phyloP scores from a whole-genome alignment of 1,140 invertebrate genomes.

The Nixonia krombeini region DNA sequence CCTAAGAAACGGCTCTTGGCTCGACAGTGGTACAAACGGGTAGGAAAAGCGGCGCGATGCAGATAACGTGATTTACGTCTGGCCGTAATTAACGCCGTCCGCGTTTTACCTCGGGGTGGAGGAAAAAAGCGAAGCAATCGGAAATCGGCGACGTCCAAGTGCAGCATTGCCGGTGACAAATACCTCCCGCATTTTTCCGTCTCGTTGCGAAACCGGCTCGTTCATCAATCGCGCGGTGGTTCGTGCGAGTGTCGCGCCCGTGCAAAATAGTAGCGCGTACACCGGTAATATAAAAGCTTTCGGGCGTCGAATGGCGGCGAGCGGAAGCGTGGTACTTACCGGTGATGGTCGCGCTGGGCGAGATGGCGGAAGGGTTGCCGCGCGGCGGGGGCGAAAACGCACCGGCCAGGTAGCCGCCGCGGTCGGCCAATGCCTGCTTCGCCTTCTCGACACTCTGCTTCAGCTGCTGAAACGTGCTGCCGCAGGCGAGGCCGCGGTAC shows the following conservation, averaged over 20 bases:
- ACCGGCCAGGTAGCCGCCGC: slow-evolving; percentile 68
- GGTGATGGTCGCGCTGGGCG: slow-evolving; percentile 63
- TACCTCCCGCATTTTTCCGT: slow-evolving; percentile 39
- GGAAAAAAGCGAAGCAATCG: slow-evolving; percentile 57
- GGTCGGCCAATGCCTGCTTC: slow-evolving; percentile 82
- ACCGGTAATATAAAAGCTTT: too few species aligned
- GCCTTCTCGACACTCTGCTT: slow-evolving; percentile 92
- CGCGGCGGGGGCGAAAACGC: slow-evolving; percentile 69
- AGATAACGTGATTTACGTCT: slow-evolving; percentile 64
- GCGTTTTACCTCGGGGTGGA: not conserved
- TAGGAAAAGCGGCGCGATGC: slow-evolving; percentile 22
- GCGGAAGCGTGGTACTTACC: slow-evolving; percentile 54
- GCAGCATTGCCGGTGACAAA: slow-evolving; percentile 28
- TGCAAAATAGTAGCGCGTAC: too few species aligned
- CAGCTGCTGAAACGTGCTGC: slow-evolving; percentile 85
- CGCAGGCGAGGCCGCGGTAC: slow-evolving; percentile 66
- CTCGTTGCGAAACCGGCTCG: slow-evolving; percentile 32
- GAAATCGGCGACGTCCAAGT: slow-evolving; percentile 57
- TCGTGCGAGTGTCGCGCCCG: too few species aligned
- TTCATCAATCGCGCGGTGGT: slow-evolving; percentile 58
- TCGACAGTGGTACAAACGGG: not conserved
- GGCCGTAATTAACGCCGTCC: slow-evolving; percentile 61
- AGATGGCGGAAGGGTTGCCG: slow-evolving; percentile 65
- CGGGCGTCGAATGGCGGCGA: not conserved
- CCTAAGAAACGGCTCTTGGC: too few species aligned